phyloP scores from a whole-genome alignment of 2,113 vertebrate species.

The Cryptomyrus ogoouensis region DNA sequence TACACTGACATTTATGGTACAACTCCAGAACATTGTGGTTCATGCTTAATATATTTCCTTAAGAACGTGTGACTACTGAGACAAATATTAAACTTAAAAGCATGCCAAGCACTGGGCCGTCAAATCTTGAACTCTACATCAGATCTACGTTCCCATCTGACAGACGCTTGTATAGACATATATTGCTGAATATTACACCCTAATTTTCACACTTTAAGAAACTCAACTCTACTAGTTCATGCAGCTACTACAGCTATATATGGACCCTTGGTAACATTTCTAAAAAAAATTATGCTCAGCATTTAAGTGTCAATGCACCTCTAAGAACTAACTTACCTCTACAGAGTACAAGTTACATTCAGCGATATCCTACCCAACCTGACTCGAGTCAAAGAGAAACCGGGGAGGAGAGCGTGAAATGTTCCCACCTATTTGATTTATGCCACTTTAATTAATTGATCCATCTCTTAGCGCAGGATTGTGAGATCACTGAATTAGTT shows the following conservation, averaged over 20 bases:
- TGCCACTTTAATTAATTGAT: conserved; percentile 40
- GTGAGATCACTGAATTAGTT: conserved; percentile 43
- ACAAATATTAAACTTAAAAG: background rate
- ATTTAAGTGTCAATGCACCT: background rate
- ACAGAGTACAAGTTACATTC: background rate
- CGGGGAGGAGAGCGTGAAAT: conserved; percentile 14
- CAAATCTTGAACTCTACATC: conserved; percentile 10
- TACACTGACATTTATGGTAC: background rate
- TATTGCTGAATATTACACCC: background rate
- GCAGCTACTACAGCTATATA: background rate
- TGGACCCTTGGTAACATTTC: background rate
- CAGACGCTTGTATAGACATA: background rate
- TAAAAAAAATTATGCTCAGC: background rate
- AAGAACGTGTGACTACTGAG: background rate
- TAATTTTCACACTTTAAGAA: background rate
- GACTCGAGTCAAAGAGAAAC: conserved; percentile 22
- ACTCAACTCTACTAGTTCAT: background rate
- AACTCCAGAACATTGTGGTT: background rate
- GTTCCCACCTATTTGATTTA: conserved; percentile 27
- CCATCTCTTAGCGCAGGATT: conserved; percentile 34
- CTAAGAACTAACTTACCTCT: background rate
- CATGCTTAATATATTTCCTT: background rate
- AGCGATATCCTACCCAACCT: conserved; percentile 13
- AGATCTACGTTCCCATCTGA: background rate
- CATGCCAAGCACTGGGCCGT: conserved; percentile 17